These are phyloP conservation scores for Gymnocephalus cernua DNA, from an alignment of 2,113 vertebrate species.

Conservation along the genomic window DNA sequence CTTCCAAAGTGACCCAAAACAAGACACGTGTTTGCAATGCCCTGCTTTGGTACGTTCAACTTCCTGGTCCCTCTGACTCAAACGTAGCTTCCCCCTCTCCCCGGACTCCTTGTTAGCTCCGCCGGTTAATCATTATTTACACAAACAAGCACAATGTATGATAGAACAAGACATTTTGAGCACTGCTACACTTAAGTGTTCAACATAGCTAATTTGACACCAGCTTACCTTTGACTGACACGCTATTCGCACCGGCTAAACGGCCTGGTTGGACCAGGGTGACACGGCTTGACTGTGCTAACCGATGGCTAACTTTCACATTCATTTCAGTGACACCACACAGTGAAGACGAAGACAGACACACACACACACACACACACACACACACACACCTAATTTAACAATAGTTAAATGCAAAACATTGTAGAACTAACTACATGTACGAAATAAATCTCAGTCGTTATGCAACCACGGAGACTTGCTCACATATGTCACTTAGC, in stretches of 20 bases:
- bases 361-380: no score
- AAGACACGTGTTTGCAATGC: conserved; percentile 77
- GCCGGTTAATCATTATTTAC: background rate
- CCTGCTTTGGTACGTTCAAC: conserved; percentile 41
- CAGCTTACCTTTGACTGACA: background rate
- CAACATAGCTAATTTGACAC: background rate
- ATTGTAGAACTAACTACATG: background rate
- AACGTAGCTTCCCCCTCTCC: background rate
- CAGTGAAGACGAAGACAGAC: no score
- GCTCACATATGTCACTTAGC: background rate
- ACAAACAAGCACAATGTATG: background rate
- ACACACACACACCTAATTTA: background rate
- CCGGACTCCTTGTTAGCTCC: background rate
- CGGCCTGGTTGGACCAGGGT: conserved; percentile 41
- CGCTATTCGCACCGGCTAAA: background rate
- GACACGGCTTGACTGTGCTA: conserved; percentile 55
- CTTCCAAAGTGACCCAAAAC: conserved; percentile 76
- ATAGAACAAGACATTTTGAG: background rate
- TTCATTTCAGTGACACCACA: background rate
- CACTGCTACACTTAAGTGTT: background rate
- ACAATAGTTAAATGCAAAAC: background rate
- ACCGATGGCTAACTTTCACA: conserved; percentile 34
- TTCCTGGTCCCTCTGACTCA: conserved; percentile 63
- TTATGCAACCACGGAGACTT: background rate
- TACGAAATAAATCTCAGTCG: background rate